Evolutionary conservation across 2,113 vertebrate genomes (phyloP).

Genomic region (Entosphenus tridentatus): DNA sequence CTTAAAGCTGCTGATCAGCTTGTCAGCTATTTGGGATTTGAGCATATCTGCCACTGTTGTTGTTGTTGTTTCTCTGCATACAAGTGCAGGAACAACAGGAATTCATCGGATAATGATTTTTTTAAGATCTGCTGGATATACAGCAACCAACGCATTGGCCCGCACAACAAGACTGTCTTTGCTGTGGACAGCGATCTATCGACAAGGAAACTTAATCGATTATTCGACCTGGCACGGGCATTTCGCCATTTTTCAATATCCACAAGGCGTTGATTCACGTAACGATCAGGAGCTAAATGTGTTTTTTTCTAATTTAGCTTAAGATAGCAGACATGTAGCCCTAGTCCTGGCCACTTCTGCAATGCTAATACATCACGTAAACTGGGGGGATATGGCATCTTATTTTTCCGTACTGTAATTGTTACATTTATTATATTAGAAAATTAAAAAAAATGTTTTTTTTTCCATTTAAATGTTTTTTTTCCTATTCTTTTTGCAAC

Average conservation of each 20-base stretch:
- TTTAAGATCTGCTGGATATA: neutral
- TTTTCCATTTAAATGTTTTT: too few relatives aligned
- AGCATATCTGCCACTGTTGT: conserved; percentile 4
- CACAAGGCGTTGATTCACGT: neutral
- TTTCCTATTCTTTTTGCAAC: too few relatives aligned
- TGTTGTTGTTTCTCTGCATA: neutral
- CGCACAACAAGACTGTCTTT: neutral
- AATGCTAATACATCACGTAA: too few relatives aligned
- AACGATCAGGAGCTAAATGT: too few relatives aligned
- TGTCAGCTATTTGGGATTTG: neutral
- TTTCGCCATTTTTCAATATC: neutral
- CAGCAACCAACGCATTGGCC: neutral
- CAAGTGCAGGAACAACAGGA: neutral
- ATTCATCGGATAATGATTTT: neutral
- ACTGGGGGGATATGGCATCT: too few relatives aligned
- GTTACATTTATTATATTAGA: too few relatives aligned
- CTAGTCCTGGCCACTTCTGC: too few relatives aligned
- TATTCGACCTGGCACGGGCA: neutral
- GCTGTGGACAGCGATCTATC: neutral
- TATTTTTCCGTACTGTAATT: too few relatives aligned
- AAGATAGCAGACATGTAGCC: too few relatives aligned
- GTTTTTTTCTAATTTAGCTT: too few relatives aligned
- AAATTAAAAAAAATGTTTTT: too few relatives aligned
- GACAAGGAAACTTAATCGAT: neutral
- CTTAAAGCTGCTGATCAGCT: neutral